These are phyloP conservation scores for Pseudochaenichthys georgianus DNA, from an alignment of 2,797 vertebrate species.

Conservation along the genomic window DNA sequence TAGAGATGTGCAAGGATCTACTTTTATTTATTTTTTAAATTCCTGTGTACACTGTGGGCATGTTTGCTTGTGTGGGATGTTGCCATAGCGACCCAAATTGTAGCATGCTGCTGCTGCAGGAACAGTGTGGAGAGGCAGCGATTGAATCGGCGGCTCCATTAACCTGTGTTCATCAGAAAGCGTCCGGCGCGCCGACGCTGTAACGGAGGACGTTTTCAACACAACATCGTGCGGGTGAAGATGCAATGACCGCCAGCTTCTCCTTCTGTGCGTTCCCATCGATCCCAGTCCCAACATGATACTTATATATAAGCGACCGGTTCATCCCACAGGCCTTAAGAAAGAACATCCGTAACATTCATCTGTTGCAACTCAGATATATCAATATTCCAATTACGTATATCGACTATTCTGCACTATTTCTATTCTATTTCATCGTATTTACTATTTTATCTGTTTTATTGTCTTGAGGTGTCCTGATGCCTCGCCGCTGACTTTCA, in stretches of 20 bases:
- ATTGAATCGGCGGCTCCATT: conserved; percentile 68
- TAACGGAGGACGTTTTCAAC: background rate
- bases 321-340: no score
- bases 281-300: conserved; percentile 18
- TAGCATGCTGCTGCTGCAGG: conserved; percentile 78
- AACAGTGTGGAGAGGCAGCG: conserved; percentile 70
- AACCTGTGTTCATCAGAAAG: conserved; percentile 46
- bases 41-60: conserved; percentile 76
- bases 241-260: background rate
- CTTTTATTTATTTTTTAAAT: conserved; percentile 51
- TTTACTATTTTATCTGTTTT: no score
- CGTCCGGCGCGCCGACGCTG: background rate
- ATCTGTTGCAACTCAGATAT: no score
- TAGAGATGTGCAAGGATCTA: conserved; percentile 34
- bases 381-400: no score
- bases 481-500: background rate
- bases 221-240: background rate
- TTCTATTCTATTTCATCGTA: no score
- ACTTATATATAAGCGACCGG: no score
- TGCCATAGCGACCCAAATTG: conserved; percentile 82
- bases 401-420: no score
- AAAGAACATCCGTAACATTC: no score
- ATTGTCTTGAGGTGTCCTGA: no score
- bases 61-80: conserved; percentile 81
- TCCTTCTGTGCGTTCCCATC: conserved; percentile 44